Evolutionary conservation across 2,113 vertebrate genomes (phyloP).

Genomic region (Helogale parvula): DNA sequence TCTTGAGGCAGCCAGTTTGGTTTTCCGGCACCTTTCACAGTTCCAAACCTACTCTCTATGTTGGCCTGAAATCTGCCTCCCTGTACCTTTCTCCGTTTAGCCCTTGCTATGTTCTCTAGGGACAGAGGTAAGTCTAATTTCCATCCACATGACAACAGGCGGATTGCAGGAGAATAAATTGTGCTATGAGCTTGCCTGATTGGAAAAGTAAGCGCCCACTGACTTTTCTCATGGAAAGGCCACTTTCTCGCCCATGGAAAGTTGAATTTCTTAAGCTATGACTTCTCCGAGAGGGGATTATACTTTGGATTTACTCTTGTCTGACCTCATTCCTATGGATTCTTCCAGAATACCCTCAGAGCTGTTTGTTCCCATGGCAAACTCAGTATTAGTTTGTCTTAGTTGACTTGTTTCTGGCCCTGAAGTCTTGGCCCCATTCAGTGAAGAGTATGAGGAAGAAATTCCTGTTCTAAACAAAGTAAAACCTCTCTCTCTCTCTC

Average conservation of each 20-base stretch:
- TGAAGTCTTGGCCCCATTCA: background rate
- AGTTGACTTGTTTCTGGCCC: constrained; percentile 42
- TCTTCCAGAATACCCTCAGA: constrained; percentile 32
- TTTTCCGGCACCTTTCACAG: background rate
- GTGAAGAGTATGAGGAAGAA: constrained; percentile 37
- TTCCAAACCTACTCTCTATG: background rate
- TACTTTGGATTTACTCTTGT: constrained; percentile 9
- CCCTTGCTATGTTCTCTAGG: background rate
- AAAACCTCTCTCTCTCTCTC: background rate
- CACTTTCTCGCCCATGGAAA: background rate
- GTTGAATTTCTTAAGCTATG: background rate
- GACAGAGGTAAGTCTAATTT: background rate
- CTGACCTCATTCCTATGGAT: constrained; percentile 26
- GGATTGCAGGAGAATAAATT: background rate
- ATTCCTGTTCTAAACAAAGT: background rate
- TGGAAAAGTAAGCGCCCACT: constrained; percentile 26
- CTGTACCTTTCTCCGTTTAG: background rate
- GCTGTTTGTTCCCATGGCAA: background rate
- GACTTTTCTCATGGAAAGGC: background rate
- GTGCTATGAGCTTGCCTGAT: background rate
- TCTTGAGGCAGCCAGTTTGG: background rate
- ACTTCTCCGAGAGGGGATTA: background rate
- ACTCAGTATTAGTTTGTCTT: background rate
- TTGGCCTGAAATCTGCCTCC: background rate
- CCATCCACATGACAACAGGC: background rate